Evolutionary conservation across 2,113 vertebrate species (phyloP).

Genomic region (Atrichornis clamosus): DNA sequence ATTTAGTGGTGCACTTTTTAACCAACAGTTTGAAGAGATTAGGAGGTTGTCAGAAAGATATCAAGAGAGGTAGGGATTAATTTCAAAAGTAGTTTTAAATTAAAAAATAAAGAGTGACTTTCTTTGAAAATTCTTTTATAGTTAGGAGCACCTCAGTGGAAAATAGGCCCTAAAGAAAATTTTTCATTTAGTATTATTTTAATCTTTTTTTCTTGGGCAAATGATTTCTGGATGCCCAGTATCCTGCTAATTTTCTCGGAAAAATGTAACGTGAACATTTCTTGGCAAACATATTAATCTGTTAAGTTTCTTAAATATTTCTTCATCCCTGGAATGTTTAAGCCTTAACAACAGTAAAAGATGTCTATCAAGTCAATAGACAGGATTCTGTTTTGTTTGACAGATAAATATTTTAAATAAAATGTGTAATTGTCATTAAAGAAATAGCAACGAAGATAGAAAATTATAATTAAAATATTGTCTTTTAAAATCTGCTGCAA

Average conservation of each 20-base stretch:
- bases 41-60: conserved; percentile 53
- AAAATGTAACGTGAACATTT: conserved; percentile 28
- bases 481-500: neutral
- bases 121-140: conserved; percentile 7
- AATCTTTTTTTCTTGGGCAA: neutral
- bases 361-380: neutral
- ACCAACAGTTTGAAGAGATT: conserved; percentile 56
- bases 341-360: conserved; percentile 33
- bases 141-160: neutral
- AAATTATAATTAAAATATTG: neutral
- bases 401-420: conserved; percentile 24
- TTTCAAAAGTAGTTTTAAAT: conserved; percentile 52
- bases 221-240: neutral
- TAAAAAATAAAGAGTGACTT: conserved; percentile 20
- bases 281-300: conserved; percentile 18
- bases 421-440: neutral
- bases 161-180: conserved; percentile 5
- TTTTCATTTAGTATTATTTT: neutral
- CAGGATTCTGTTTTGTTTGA: neutral
- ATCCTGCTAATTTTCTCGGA: conserved; percentile 11
- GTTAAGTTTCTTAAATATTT: conserved; percentile 35
- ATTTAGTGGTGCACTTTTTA: conserved; percentile 55
- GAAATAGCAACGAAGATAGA: neutral
- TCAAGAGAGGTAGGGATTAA: conserved; percentile 44
- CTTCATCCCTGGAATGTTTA: conserved; percentile 26